Percentiles rank a stretch among this genome's conserved stretches.
Conservation (phyloP, 2,888 invertebrate genomes). For the Drosophila meridionalis region DNA sequence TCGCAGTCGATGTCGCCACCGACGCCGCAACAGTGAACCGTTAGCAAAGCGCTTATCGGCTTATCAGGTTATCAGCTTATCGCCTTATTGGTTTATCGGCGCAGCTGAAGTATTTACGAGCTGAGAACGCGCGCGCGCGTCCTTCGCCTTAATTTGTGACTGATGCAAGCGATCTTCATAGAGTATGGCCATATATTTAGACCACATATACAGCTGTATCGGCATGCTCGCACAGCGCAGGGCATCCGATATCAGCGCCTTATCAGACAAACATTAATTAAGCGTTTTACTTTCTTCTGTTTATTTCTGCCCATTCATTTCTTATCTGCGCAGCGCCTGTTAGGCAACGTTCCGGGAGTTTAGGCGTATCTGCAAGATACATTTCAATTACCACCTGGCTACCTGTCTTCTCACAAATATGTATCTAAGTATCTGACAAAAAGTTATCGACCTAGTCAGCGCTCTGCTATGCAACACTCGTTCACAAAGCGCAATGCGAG, state of each 20-base stretch:
- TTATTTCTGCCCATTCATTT: slow-evolving; percentile 46
- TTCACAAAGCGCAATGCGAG: too few relatives aligned
- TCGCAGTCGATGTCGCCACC: background rate
- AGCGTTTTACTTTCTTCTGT: slow-evolving; percentile 47
- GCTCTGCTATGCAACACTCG: background rate
- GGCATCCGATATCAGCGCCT: slow-evolving; percentile 18
- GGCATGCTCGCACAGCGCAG: background rate
- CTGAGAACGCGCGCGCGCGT: slow-evolving; percentile 29
- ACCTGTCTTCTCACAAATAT: background rate
- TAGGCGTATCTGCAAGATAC: slow-evolving; percentile 5
- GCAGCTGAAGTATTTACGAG: slow-evolving; percentile 50
- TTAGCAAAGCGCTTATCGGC: slow-evolving; percentile 33
- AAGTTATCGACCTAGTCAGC: background rate
- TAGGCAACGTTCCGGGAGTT: slow-evolving; percentile 21
- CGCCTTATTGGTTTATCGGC: slow-evolving; percentile 47
- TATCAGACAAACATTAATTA: slow-evolving; percentile 45
- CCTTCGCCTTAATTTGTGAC: slow-evolving; percentile 45
- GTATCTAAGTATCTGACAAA: background rate
- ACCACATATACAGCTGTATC: background rate
- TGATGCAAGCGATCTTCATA: slow-evolving; percentile 3
- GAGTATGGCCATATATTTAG: background rate
- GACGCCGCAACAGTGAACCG: slow-evolving; percentile 1
- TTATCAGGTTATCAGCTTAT: slow-evolving; percentile 47
- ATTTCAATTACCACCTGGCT: slow-evolving; percentile 12
- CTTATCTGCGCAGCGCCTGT: slow-evolving; percentile 39